These are phyloP conservation scores for Calliopum simillimum DNA, from an alignment of 2,888 invertebrate species.

Conservation along the genomic window DNA sequence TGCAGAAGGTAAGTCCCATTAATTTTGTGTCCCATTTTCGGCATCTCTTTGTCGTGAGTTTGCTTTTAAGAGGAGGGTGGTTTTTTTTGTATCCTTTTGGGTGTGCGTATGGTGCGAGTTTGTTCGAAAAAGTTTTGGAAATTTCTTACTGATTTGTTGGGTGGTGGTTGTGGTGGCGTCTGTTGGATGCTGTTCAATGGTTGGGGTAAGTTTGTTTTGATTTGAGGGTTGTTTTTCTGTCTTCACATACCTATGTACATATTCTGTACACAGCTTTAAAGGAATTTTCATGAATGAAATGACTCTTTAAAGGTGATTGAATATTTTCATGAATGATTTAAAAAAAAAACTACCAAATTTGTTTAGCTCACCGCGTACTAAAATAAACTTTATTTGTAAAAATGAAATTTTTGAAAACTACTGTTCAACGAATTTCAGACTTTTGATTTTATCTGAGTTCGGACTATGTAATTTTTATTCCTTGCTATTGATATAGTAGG, in stretches of 20 bases:
- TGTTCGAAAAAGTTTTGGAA: conserved; percentile 20
- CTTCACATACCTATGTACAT: too few relatives aligned
- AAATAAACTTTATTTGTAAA: too few relatives aligned
- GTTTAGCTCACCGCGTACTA: too few relatives aligned
- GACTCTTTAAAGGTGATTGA: not conserved
- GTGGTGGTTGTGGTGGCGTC: not conserved
- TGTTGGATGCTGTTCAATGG: not conserved
- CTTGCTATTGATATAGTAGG: too few relatives aligned
- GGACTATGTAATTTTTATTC: too few relatives aligned
- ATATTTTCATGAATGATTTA: not conserved
- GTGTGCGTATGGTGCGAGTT: conserved; percentile 4
- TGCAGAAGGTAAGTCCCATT: conserved; percentile 4
- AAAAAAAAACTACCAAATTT: not conserved
- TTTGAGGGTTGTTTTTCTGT: not conserved
- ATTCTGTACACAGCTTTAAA: not conserved
- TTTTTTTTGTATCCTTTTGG: not conserved
- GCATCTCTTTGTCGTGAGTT: not conserved
- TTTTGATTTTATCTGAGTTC: too few relatives aligned
- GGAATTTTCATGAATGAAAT: conserved; percentile 7
- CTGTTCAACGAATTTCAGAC: too few relatives aligned
- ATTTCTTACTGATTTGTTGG: not conserved
- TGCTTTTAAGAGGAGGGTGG: not conserved
- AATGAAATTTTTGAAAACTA: not conserved
- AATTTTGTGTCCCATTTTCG: not conserved
- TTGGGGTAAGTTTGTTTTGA: not conserved